phyloP scores from a whole-genome alignment of 2,888 invertebrate species.

The Drosophila lacicola region DNA sequence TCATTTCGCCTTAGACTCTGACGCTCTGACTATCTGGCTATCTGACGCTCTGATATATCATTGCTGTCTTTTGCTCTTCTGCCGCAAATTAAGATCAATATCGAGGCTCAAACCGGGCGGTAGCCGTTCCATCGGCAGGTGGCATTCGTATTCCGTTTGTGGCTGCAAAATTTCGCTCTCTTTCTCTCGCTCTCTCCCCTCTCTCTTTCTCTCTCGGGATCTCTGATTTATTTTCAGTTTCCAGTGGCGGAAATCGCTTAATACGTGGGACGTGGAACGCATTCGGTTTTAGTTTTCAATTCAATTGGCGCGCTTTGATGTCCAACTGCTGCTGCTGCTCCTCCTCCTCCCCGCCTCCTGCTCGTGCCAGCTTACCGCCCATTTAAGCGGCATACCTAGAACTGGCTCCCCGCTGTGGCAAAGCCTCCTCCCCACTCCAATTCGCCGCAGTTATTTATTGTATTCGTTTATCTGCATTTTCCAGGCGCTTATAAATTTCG shows the following conservation, averaged over 20 bases:
- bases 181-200: background rate
- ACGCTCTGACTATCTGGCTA: background rate
- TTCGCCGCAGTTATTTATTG: slow-evolving; percentile 61
- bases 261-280: slow-evolving; percentile 60
- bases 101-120: slow-evolving; percentile 54
- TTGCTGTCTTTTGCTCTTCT: slow-evolving; percentile 40
- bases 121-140: slow-evolving; percentile 59
- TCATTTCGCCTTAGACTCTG: slow-evolving; percentile 40
- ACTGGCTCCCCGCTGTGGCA: slow-evolving; percentile 36
- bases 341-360: background rate
- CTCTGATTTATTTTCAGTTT: slow-evolving; percentile 68
- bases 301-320: slow-evolving; percentile 66
- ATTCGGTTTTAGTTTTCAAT: slow-evolving; percentile 51
- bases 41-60: slow-evolving; percentile 29
- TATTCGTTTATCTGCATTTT: slow-evolving; percentile 74
- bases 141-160: slow-evolving; percentile 53
- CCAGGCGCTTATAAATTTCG: slow-evolving; percentile 65
- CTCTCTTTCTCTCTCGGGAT: background rate
- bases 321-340: slow-evolving; percentile 12
- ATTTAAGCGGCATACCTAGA: slow-evolving; percentile 35
- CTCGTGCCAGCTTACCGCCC: slow-evolving; percentile 6
- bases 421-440: background rate
- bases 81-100: slow-evolving; percentile 73
- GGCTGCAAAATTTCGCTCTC: background rate
- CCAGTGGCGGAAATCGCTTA: slow-evolving; percentile 63